Percentiles rank a stretch among this genome's conserved stretches.
These are phyloP conservation scores for Philonicus albiceps DNA, from an alignment of 2,888 invertebrate species.

Conservation along the genomic window DNA sequence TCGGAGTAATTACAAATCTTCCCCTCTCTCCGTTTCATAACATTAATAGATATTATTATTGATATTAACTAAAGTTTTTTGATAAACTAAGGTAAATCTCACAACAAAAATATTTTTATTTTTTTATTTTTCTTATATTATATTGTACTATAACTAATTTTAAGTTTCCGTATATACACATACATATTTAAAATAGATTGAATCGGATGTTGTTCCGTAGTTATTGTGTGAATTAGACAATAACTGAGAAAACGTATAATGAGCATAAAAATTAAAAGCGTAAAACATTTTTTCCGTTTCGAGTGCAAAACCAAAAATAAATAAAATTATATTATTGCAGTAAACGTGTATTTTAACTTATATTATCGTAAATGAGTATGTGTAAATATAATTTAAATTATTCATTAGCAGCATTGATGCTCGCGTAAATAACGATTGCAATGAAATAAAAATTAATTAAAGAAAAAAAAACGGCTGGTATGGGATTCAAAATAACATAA, in stretches of 20 bases:
- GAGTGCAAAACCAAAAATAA: background rate
- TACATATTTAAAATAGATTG: background rate
- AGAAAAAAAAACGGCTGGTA: constrained; percentile 41
- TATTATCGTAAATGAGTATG: background rate
- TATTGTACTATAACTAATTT: background rate
- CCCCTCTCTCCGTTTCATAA: background rate
- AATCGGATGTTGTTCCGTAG: constrained; percentile 49
- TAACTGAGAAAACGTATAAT: constrained; percentile 51
- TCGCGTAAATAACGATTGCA: background rate
- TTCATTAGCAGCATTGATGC: background rate
- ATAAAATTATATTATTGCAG: background rate
- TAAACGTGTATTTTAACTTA: background rate
- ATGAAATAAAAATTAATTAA: background rate
- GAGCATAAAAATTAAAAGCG: constrained; percentile 32
- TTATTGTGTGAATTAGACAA: constrained; percentile 63
- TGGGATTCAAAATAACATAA: constrained; percentile 32
- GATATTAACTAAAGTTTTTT: too few species aligned
- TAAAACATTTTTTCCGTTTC: background rate
- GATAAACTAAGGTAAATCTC: background rate
- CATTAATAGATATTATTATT: background rate
- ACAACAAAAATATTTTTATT: background rate
- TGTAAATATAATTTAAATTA: constrained; percentile 8
- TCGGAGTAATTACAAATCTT: background rate
- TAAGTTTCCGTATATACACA: background rate
- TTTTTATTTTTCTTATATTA: background rate